These are phyloP conservation scores for Syrrhaptes paradoxus DNA, from an alignment of 2,113 vertebrate species.

Conservation along the genomic window DNA sequence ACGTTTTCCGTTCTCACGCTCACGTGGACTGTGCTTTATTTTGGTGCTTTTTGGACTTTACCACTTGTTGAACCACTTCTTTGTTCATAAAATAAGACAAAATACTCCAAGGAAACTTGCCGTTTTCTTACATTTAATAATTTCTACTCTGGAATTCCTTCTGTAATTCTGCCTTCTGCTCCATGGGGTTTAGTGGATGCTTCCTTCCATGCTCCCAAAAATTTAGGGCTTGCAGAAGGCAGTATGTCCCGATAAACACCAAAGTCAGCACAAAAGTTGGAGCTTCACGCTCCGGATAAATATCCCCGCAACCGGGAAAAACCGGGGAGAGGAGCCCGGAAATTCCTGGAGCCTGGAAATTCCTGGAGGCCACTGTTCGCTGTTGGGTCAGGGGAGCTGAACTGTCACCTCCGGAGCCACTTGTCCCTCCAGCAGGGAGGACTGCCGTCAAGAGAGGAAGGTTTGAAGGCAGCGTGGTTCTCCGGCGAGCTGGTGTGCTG, in stretches of 20 bases:
- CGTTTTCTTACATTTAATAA: background rate
- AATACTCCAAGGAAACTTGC: background rate
- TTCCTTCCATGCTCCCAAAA: background rate
- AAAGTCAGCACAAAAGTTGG: background rate
- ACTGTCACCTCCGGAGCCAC: background rate
- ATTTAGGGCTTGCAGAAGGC: background rate
- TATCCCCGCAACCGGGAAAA: background rate
- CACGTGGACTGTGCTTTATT: background rate
- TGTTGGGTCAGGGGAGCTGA: background rate
- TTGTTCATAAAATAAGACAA: background rate
- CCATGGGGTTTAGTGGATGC: background rate
- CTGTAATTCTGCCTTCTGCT: background rate
- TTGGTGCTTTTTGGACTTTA: background rate
- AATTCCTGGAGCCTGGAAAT: background rate
- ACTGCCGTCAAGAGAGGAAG: background rate
- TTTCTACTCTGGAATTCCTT: background rate
- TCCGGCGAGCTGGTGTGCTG: background rate
- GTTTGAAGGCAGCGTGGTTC: background rate
- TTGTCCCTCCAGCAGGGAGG: background rate
- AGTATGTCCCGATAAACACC: background rate
- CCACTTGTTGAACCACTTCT: background rate
- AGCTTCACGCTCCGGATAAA: background rate
- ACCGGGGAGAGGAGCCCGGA: background rate
- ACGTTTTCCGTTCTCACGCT: background rate
- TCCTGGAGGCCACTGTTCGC: rapidly evolving